Evolutionary conservation across 1,140 invertebrate species (phyloP).

Genomic region (Metopolophium dirhodum): DNA sequence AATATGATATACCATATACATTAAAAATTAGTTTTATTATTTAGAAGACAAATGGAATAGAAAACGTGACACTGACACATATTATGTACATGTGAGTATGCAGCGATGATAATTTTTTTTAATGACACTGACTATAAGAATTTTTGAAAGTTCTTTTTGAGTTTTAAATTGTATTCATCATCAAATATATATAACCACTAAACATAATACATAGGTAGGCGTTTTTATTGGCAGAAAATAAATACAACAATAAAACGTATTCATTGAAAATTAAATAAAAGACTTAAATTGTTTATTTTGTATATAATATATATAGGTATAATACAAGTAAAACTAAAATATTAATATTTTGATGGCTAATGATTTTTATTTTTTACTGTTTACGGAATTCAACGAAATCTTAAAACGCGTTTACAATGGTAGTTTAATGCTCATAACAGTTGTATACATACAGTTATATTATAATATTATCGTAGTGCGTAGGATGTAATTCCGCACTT

Average conservation of each 20-base stretch:
- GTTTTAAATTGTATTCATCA: not conserved
- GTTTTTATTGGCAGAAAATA: not conserved
- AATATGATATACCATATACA: not conserved
- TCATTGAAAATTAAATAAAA: not conserved
- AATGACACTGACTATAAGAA: not conserved
- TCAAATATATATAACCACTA: not conserved
- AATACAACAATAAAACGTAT: not conserved
- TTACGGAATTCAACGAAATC: not conserved
- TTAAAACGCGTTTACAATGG: not conserved
- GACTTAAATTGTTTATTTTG: slow-evolving; percentile 6
- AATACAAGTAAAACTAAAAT: not conserved
- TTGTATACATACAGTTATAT: not conserved
- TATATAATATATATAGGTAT: not conserved
- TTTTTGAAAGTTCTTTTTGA: not conserved
- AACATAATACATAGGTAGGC: not conserved
- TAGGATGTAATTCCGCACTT: not conserved
- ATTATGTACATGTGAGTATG: not conserved
- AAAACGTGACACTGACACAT: not conserved
- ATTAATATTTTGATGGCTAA: slow-evolving; percentile 2
- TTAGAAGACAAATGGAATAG: not conserved
- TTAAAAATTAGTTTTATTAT: not conserved
- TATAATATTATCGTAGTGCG: not conserved
- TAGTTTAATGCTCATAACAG: not conserved
- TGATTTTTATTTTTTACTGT: slow-evolving; percentile 4
- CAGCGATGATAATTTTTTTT: not conserved